Evolutionary conservation across 2,888 invertebrate genomes (phyloP).

Genomic region (Eupeodes latifasciatus): DNA sequence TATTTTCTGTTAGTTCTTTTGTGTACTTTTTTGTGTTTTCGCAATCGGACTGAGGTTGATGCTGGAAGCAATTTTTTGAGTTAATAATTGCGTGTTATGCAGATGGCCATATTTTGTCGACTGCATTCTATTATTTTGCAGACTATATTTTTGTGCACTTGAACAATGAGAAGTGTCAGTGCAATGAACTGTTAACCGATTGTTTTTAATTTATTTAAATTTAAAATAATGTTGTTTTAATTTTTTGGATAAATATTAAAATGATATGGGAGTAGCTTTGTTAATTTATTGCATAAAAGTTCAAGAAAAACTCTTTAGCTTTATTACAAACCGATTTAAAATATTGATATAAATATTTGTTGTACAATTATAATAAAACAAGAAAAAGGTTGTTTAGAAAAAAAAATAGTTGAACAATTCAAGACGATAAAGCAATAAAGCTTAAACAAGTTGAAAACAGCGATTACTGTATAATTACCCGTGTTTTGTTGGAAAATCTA

Average conservation of each 20-base stretch:
- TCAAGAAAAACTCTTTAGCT: no score
- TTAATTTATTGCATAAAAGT: no score
- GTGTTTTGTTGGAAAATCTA: no score
- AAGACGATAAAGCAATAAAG: no score
- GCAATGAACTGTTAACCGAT: constrained; percentile 38
- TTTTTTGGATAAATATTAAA: not conserved
- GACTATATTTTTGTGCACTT: not conserved
- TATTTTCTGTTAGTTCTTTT: constrained; percentile 42
- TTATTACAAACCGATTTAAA: no score
- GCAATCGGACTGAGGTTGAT: constrained; percentile 46
- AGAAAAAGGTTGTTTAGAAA: no score
- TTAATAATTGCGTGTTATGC: constrained; percentile 62
- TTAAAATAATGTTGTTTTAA: not conserved
- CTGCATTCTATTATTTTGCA: constrained; percentile 31
- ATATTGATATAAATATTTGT: no score
- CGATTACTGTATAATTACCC: no score
- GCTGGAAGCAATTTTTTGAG: constrained; percentile 61
- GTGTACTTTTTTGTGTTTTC: constrained; percentile 33
- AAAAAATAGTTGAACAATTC: no score
- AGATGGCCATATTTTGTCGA: constrained; percentile 38
- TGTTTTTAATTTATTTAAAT: not conserved
- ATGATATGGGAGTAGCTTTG: no score
- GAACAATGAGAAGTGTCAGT: constrained; percentile 31
- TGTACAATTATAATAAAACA: no score
- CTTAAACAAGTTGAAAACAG: no score